Evolutionary conservation across 1,140 invertebrate genomes (phyloP).

Genomic region (Macrocentrus cingulum): DNA sequence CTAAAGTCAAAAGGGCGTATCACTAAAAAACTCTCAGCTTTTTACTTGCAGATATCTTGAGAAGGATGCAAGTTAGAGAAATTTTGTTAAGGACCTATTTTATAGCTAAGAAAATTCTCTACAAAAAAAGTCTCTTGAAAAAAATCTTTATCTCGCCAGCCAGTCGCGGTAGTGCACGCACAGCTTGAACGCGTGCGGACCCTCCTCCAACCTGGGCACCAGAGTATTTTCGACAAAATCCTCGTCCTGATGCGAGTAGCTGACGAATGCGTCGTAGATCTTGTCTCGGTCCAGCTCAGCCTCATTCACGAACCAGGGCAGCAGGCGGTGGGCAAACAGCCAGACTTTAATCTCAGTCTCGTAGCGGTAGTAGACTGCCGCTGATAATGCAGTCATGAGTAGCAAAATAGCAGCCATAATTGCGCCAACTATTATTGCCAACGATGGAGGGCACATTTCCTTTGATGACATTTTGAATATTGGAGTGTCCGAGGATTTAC

Average conservation of each 20-base stretch:
- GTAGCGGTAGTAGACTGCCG: conserved; percentile 69
- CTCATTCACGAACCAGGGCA: conserved; percentile 69
- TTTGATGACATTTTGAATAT: conserved; percentile 53
- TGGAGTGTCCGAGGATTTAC: conserved; percentile 39
- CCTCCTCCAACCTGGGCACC: conserved; percentile 68
- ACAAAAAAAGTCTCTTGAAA: too few relatives aligned
- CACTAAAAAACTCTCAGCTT: too few relatives aligned
- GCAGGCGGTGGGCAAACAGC: conserved; percentile 67
- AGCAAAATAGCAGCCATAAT: conserved; percentile 55
- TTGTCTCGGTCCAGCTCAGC: conserved; percentile 77
- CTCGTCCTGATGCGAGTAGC: conserved; percentile 81
- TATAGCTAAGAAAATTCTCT: too few relatives aligned
- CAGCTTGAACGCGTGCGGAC: conserved; percentile 63
- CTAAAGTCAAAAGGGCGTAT: too few relatives aligned
- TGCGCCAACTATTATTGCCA: conserved; percentile 50
- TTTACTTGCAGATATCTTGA: too few relatives aligned
- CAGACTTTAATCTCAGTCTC: conserved; percentile 70
- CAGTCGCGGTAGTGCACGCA: conserved; percentile 60
- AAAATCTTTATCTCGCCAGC: too few relatives aligned
- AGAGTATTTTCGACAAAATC: conserved; percentile 71
- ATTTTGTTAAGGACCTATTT: too few relatives aligned
- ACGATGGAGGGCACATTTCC: conserved; percentile 62
- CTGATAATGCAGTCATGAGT: conserved; percentile 55
- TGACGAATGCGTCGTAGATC: conserved; percentile 84
- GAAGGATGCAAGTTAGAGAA: too few relatives aligned